Base-by-base conservation (phyloP, 2,113 vertebrate genomes). In the Silurus meridionalis region DNA sequence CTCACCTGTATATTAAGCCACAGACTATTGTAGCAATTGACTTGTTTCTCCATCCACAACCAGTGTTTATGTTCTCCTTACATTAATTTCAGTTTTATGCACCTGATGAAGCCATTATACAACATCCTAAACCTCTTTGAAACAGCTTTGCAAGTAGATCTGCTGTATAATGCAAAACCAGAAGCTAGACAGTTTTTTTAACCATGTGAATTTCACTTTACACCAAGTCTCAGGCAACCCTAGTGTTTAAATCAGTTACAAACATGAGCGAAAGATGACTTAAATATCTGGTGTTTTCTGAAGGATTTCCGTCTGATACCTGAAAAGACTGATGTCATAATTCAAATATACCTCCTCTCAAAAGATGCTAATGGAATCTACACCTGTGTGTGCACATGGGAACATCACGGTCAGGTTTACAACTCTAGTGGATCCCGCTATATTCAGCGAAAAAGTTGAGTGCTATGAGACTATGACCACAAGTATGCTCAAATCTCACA, bases 381-480 rank as follows among this genome's bases (percentile, higher is more conserved):
- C 82, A 89, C 88, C 3, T 91, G 91, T 4, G 37, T 87, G 4
- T 91, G 89, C 55, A 79, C 67, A 0, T 91, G 89, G 89, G 83
- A 87, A 19, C 89, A 89, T 63, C 11, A 77, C 1, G 84, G 82
- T 6, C 83, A 52, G 21, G 21, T 28, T 19, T 71, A 77, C 85
- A 89, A 87, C 78, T 15, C 61, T 15, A 87, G 85, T 64, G 63
- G 25, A 71, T 85, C 69, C 8, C 14, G 9, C 11, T 6, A 46
- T 13, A 13, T 88, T 66, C 58, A 17, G 19, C 50, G 21, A 10
- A 53, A 13, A 74, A 66, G 88, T 86, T 66, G 13, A 21, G 2
- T 79, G 13, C 77, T 10, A 8, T 57, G 13, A 25, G n/a, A 55
- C 23, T 4, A 14, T 80, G 37, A 17, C 58, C 46, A 10, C 58